Conservation (phyloP, 1,140 invertebrate genomes). For the Ephestia elutella region DNA sequence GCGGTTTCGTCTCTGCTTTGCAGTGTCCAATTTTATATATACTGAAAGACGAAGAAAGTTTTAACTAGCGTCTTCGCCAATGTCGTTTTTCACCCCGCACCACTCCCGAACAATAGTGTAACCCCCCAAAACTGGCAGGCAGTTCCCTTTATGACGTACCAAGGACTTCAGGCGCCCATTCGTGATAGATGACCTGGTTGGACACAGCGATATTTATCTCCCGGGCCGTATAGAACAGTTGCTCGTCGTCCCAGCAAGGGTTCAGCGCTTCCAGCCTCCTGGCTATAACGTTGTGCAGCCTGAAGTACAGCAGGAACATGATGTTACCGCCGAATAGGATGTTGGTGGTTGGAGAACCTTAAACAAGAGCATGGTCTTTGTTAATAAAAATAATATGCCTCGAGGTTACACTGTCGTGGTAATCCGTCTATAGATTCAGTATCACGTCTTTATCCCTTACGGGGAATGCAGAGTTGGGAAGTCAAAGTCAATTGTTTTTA, state of each 20-base stretch:
- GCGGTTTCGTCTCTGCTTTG: no score
- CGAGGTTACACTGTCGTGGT: no score
- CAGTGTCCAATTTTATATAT: no score
- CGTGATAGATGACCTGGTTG: conserved; percentile 78
- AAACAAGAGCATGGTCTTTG: background rate
- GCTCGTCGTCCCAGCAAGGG: conserved; percentile 79
- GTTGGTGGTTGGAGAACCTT: conserved; percentile 13
- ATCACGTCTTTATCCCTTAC: no score
- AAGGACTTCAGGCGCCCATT: conserved; percentile 76
- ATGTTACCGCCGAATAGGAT: conserved; percentile 23
- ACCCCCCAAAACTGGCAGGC: background rate
- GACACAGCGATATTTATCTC: conserved; percentile 76
- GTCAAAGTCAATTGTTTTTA: no score
- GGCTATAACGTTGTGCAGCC: conserved; percentile 80
- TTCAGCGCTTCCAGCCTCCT: conserved; percentile 77
- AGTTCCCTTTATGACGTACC: conserved; percentile 36
- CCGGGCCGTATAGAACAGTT: conserved; percentile 79
- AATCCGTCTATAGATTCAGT: no score
- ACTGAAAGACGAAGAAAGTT: no score
- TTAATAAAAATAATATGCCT: background rate
- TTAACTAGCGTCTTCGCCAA: no score
- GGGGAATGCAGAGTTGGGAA: no score
- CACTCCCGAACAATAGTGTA: no score
- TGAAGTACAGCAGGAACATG: conserved; percentile 19
- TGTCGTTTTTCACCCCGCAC: no score